Evolutionary conservation across 2,888 invertebrate genomes (phyloP), one percentile per base, ranked within the genome.

Genomic region (Cenopis cana): DNA sequence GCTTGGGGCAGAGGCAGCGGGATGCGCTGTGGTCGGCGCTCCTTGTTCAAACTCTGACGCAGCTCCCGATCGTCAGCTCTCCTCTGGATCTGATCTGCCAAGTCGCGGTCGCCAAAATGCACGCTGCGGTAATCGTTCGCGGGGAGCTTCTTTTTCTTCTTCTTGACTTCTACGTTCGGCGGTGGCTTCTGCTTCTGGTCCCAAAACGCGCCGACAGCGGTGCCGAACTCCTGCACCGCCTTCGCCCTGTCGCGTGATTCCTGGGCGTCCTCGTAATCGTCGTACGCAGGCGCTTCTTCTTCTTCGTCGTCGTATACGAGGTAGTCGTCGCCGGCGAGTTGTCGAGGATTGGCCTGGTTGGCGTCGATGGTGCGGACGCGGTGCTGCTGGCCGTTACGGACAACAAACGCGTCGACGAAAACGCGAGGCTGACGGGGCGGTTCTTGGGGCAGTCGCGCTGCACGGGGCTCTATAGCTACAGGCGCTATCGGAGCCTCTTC

Each of bases 131-230:
- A 93, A 77, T 93, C 88, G 65, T 86, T 84, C 0, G 77, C 76
- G 5, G 89, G 86, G 8, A 83, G 80, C 64, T 79, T 84, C 56
- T 81, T 82, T 10, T 77, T 81, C 14, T 77, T 78, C 62, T 75
- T 52, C 24, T 69, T 65, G 11, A 55, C 46, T 46, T 64, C 69
- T 11, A 49, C 33, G 4, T 54, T 59, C 18, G 73, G 70, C 29
- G 36, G 64, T 5, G 65, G 75, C 29, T 68, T 76, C 74, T 83
- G 82, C 72, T 88, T 90, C 46, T 86, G 84, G 20, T 87, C 84
- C 93, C 93, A 93, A 74, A 93, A 93, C n/a, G 84, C 84, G 57
- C 88, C 88, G 17, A 93, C 89, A 9, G 91, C 93, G 10, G 81
- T 80, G 9, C 90, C 89, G 70, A 93, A 88, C 61, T 92, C 85